phyloP scores from a whole-genome alignment of 2,888 invertebrate genomes.

The Trissolcus japonicus region DNA sequence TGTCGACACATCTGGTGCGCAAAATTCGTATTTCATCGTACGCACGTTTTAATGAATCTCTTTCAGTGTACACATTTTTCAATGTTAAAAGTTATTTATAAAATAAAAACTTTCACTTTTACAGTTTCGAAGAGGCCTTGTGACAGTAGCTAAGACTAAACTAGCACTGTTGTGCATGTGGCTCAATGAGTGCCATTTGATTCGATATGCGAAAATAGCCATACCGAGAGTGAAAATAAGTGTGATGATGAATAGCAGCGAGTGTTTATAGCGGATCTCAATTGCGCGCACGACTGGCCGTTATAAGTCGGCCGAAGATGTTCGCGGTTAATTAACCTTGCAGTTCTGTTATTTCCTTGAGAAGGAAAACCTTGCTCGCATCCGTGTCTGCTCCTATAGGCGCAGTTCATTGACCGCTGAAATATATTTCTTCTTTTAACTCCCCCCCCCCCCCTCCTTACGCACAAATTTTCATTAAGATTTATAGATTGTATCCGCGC shows the following conservation, averaged over 20 bases:
- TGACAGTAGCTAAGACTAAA: no score
- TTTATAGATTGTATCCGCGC: neutral
- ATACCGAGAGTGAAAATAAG: slow-evolving; percentile 53
- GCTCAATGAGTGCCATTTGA: slow-evolving; percentile 38
- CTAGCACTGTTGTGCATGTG: no score
- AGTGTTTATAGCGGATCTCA: slow-evolving; percentile 35
- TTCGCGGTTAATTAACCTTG: slow-evolving; percentile 67
- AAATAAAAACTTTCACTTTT: no score
- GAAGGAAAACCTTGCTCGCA: slow-evolving; percentile 48
- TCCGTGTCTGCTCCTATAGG: slow-evolving; percentile 30
- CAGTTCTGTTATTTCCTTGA: slow-evolving; percentile 62
- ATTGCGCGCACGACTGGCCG: slow-evolving; percentile 63
- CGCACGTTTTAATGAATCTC: no score
- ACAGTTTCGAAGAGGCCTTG: neutral
- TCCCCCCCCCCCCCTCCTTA: slow-evolving; percentile 18
- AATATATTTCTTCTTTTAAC: slow-evolving; percentile 42
- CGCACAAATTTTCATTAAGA: slow-evolving; percentile 24
- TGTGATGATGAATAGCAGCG: neutral
- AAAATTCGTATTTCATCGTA: no score
- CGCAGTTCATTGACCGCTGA: slow-evolving; percentile 57
- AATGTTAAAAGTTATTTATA: no score
- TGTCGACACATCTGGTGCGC: no score
- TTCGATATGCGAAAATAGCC: slow-evolving; percentile 49
- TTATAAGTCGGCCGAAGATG: slow-evolving; percentile 63
- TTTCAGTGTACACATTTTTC: no score